Conservation (phyloP, 2,888 invertebrate species). For the Nemoura dubitans region DNA sequence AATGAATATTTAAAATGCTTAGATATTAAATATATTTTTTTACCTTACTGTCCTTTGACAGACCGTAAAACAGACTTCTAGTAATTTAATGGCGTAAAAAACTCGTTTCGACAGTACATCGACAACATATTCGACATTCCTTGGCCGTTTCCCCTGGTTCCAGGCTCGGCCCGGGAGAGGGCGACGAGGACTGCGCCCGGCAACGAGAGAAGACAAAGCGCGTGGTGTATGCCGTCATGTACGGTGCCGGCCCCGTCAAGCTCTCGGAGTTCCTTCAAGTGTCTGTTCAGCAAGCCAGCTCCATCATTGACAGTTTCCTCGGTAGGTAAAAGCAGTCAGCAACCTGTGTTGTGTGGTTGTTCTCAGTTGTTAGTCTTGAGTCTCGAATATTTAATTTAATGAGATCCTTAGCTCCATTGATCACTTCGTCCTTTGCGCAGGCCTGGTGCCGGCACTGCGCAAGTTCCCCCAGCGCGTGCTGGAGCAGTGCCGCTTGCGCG, state of each 20-base stretch:
- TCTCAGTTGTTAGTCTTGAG: no score
- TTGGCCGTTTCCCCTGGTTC: no score
- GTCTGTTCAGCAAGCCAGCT: constrained; percentile 58
- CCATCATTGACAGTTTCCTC: constrained; percentile 60
- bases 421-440: constrained; percentile 54
- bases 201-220: constrained; percentile 65
- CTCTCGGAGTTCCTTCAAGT: constrained; percentile 61
- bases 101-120: no score
- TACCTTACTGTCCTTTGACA: no score
- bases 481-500: constrained; percentile 55
- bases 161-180: constrained; percentile 58
- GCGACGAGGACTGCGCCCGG: constrained; percentile 56
- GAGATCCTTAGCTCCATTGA: no score
- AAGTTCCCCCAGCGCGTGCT: constrained; percentile 59
- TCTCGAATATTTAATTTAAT: no score
- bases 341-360: neutral
- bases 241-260: constrained; percentile 63
- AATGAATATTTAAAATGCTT: no score
- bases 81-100: no score
- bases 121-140: no score
- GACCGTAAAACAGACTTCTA: no score
- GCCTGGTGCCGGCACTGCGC: constrained; percentile 61
- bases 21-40: no score
- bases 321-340: constrained; percentile 58
- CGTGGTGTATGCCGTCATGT: constrained; percentile 64